Evolutionary conservation across 1,140 invertebrate genomes (phyloP).

Genomic region (Riptortus pedestris): DNA sequence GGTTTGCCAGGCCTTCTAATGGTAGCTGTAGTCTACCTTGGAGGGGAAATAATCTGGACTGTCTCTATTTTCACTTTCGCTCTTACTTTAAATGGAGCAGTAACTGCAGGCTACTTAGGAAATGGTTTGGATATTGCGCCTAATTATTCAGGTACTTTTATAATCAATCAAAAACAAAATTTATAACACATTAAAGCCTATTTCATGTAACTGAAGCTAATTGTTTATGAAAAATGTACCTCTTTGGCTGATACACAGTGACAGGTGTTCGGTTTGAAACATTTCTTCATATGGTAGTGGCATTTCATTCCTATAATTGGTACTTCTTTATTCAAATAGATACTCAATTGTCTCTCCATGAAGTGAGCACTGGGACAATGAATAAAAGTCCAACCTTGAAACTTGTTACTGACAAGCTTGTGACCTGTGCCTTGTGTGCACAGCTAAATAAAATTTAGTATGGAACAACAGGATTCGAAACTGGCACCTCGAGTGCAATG

Average conservation of each 20-base stretch:
- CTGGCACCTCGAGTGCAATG: no score
- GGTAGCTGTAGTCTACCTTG: conserved; percentile 56
- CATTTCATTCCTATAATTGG: no score
- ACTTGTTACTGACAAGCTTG: no score
- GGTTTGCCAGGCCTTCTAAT: conserved; percentile 53
- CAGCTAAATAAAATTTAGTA: no score
- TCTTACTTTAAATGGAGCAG: conserved; percentile 70
- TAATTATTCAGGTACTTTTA: conserved; percentile 60
- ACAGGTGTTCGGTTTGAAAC: neutral
- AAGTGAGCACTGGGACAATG: no score
- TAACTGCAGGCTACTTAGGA: conserved; percentile 76
- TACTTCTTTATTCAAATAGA: no score
- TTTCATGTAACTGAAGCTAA: neutral
- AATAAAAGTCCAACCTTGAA: no score
- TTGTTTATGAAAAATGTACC: neutral
- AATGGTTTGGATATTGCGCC: conserved; percentile 84
- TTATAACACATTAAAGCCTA: neutral
- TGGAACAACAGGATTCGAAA: no score
- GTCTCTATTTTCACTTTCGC: conserved; percentile 63
- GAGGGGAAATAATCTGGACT: conserved; percentile 53
- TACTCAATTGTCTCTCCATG: no score
- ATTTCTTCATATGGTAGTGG: no score
- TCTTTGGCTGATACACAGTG: neutral
- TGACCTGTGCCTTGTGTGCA: no score
- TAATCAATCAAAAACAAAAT: no score